Conservation (phyloP, 2,888 invertebrate genomes). For the Sisyra terminalis region DNA sequence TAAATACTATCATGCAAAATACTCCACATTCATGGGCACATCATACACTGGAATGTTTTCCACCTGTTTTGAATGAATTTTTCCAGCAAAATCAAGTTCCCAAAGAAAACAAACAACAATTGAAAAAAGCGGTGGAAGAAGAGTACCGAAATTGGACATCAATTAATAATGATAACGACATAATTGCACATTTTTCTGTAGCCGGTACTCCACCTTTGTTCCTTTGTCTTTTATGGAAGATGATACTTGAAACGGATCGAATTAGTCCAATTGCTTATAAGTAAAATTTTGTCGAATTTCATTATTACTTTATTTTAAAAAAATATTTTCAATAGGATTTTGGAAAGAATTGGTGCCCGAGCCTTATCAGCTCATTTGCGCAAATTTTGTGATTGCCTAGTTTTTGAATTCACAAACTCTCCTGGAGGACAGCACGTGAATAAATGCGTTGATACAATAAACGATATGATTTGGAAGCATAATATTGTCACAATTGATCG, state of each 20-base stretch:
- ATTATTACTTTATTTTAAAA: not conserved
- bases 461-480: slow-evolving; percentile 95
- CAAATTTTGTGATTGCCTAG: slow-evolving; percentile 88
- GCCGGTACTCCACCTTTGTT: slow-evolving; percentile 85
- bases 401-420: slow-evolving; percentile 81
- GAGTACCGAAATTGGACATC: slow-evolving; percentile 94
- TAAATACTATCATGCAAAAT: slow-evolving; percentile 80
- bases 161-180: slow-evolving; percentile 94
- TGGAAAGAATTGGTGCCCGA: slow-evolving; percentile 85
- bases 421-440: slow-evolving; percentile 80
- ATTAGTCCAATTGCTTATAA: slow-evolving; percentile 92
- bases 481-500: slow-evolving; percentile 92
- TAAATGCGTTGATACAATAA: slow-evolving; percentile 88
- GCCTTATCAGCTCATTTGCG: slow-evolving; percentile 81
- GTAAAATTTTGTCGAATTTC: slow-evolving; percentile 29
- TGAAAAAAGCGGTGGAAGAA: slow-evolving; percentile 87
- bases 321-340: slow-evolving; percentile 41
- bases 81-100: slow-evolving; percentile 72
- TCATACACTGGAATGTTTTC: slow-evolving; percentile 84
- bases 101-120: slow-evolving; percentile 76
- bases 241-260: slow-evolving; percentile 84
- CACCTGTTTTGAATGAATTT: slow-evolving; percentile 75
- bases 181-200: slow-evolving; percentile 87
- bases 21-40: slow-evolving; percentile 94
- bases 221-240: slow-evolving; percentile 86